Evolutionary conservation across 2,113 vertebrate genomes (phyloP), one percentile per base, ranked within the genome.

Genomic region (Machaerirhynchus nigripectus): DNA sequence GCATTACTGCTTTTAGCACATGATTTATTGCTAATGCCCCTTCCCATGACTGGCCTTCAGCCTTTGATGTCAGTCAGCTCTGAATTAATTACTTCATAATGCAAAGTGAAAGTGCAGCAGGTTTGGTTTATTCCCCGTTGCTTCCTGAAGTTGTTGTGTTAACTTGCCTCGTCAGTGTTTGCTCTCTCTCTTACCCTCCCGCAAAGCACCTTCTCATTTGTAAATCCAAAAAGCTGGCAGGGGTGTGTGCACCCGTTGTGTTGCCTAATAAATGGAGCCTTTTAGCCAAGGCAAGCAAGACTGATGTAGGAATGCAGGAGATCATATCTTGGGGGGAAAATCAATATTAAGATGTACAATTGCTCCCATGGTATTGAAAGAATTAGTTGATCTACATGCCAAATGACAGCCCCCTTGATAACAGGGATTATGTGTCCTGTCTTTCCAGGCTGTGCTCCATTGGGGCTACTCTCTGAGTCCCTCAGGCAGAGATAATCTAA

Each of bases 401-500:
- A 98, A 98, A 98, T 97, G 98, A 97, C 98, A 98, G 97, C 90
- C 93, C 95, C 94, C 98, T 97, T 97, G 97, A 98, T 98, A 98
- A 97, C 96, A 94, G 93, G 98, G 98, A 98, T 98, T 98, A 98
- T 96, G 91, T 89, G 96, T 96, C 95, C 95, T 98, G 98, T 97
- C 93, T 98, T 97, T 98, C 96, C 97, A 97, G 97, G 95, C 97
- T 94, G 97, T 92, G 77, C 97, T 98, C 96, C 73, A 75, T 91
- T 91, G 87, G 96, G 93, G 95, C 96, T 94, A 94, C 92, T 95
- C 94, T 93, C 93, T 69, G 79, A 93, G 96, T 98, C 98, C 97
- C 96, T 98, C 97, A 98, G 97, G 96, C 97, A 97, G 81, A 98
- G 98, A 98, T 99, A 99, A 99, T 98, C 96, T 97, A 98, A 98